These are phyloP conservation scores for Melanophora roralis DNA, from an alignment of 2,888 invertebrate species.

Conservation along the genomic window DNA sequence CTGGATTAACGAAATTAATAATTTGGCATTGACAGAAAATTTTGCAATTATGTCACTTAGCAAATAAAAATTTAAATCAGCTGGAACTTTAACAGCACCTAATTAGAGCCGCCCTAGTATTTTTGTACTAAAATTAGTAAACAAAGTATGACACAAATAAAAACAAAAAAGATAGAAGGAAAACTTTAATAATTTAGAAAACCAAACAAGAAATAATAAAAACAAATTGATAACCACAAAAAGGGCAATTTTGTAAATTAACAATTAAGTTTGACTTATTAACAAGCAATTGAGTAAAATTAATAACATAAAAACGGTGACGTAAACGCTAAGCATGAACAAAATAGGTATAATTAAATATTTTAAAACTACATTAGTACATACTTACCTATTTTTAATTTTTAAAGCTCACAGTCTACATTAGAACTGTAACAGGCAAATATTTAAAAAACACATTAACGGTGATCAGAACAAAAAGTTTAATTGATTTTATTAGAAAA, in stretches of 20 bases:
- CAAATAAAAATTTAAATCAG: too few relatives aligned
- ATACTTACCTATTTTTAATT: slow-evolving; percentile 32
- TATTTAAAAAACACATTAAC: slow-evolving; percentile 1
- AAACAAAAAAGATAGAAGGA: neutral
- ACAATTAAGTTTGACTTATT: slow-evolving; percentile 26
- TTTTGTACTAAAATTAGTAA: too few relatives aligned
- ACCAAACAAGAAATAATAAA: neutral
- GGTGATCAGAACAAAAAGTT: slow-evolving; percentile 6
- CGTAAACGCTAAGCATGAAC: neutral
- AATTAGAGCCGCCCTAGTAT: too few relatives aligned
- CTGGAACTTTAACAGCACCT: too few relatives aligned
- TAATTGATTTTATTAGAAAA: neutral
- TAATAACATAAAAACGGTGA: too few relatives aligned
- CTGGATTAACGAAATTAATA: too few relatives aligned
- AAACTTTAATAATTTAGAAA: slow-evolving; percentile 5
- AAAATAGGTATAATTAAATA: neutral
- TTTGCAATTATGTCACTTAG: too few relatives aligned
- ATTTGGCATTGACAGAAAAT: too few relatives aligned
- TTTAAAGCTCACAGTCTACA: neutral
- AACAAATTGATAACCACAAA: neutral
- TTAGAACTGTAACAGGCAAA: neutral
- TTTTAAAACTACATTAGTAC: slow-evolving; percentile 3
- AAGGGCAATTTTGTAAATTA: slow-evolving; percentile 23
- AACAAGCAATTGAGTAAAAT: slow-evolving; percentile 14
- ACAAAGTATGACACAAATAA: slow-evolving; percentile 7